Percentiles rank a stretch among this genome's conserved stretches.
These are phyloP conservation scores for Lates calcarifer DNA, from an alignment of 2,113 vertebrate species.

Conservation along the genomic window DNA sequence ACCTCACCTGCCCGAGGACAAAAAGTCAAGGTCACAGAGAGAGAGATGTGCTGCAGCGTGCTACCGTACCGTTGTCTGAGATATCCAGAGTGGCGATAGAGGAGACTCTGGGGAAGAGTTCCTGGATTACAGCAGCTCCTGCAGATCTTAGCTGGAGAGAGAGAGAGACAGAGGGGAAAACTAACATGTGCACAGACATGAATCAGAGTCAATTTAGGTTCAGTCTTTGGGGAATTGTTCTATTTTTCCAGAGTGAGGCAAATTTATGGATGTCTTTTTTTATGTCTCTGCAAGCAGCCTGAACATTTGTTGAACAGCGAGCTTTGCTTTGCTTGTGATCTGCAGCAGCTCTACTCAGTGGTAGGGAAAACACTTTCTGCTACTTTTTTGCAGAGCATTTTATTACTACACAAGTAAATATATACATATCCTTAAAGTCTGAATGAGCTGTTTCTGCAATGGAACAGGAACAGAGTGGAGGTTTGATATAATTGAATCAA, in stretches of 20 bases:
- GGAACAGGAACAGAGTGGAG: neutral
- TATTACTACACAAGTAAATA: neutral
- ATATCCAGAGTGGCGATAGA: slow-evolving; percentile 88
- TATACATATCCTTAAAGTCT: neutral
- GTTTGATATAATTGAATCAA: neutral
- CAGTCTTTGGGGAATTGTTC: slow-evolving; percentile 56
- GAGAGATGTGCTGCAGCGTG: slow-evolving; percentile 29
- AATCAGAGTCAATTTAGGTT: slow-evolving; percentile 57
- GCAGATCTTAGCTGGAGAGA: slow-evolving; percentile 85
- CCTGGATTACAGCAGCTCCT: slow-evolving; percentile 89
- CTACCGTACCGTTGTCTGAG: slow-evolving; percentile 88
- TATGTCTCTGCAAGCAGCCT: slow-evolving; percentile 11
- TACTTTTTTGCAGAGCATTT: slow-evolving; percentile 11
- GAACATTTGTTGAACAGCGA: neutral
- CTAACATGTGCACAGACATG: slow-evolving; percentile 44
- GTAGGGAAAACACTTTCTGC: neutral
- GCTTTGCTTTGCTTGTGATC: slow-evolving; percentile 39
- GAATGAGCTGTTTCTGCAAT: neutral
- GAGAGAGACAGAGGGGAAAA: slow-evolving; percentile 20
- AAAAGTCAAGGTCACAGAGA: slow-evolving; percentile 52
- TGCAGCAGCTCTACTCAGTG: slow-evolving; percentile 17
- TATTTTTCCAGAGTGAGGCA: slow-evolving; percentile 50
- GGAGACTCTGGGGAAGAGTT: slow-evolving; percentile 86
- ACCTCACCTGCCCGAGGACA: slow-evolving; percentile 12
- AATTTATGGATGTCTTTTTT: slow-evolving; percentile 46